A percentile compares a stretch with the other conserved stretches of the same genome.
These are phyloP conservation scores for Drosophila athabasca DNA, from an alignment of 1,140 invertebrate genomes.

Conservation along the genomic window DNA sequence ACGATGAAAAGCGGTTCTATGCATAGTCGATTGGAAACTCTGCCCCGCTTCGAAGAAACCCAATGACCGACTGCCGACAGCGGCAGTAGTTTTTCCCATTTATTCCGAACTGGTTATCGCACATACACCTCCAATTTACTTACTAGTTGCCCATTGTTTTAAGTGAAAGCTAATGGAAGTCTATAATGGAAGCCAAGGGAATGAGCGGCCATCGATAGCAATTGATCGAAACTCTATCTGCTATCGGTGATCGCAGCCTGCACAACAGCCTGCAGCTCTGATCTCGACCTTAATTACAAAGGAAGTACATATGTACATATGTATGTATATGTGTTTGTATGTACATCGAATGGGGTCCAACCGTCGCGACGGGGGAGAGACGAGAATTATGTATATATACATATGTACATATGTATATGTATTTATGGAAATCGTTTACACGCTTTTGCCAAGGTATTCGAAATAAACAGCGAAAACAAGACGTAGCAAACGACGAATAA, in stretches of 20 bases:
- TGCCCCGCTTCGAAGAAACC: conserved; percentile 33
- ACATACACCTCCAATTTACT: conserved; percentile 11
- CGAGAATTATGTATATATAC: conserved; percentile 9
- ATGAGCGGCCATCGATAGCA: too few species aligned
- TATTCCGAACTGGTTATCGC: conserved; percentile 39
- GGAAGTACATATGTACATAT: too few species aligned
- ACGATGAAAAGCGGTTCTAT: conserved; percentile 55
- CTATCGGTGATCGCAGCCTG: too few species aligned
- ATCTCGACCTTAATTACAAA: conserved; percentile 15
- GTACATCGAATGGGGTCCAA: not conserved
- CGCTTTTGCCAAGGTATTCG: conserved; percentile 9
- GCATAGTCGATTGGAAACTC: conserved; percentile 14
- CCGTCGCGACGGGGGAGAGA: not conserved
- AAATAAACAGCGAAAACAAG: conserved; percentile 17
- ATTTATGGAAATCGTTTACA: conserved; percentile 10
- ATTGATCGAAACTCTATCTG: too few species aligned
- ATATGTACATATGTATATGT: conserved; percentile 1
- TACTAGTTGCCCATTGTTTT: not conserved
- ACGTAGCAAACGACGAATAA: conserved; percentile 13
- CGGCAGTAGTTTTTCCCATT: conserved; percentile 49
- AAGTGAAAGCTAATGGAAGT: not conserved
- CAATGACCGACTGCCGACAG: conserved; percentile 17
- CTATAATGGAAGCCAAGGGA: too few species aligned
- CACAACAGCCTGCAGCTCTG: not conserved
- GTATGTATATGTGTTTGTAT: too few species aligned